Evolutionary conservation across 2,888 invertebrate genomes (phyloP).

Genomic region (Cerastis leucographa): DNA sequence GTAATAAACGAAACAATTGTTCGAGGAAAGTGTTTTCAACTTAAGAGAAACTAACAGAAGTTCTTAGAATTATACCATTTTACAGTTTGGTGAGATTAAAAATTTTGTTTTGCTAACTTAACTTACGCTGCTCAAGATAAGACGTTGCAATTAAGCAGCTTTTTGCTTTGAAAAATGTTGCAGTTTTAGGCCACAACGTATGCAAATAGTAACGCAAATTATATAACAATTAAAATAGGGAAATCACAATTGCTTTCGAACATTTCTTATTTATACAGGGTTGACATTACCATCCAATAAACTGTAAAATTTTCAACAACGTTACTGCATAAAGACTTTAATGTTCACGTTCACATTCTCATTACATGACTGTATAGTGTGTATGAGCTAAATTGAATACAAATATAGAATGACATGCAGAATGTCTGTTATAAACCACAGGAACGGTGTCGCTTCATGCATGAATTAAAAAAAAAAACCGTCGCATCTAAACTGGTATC

Average conservation of each 20-base stretch:
- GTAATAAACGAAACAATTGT: neutral
- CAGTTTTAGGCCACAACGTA: neutral
- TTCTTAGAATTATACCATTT: neutral
- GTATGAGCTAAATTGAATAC: neutral
- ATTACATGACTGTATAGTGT: neutral
- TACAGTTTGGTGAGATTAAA: neutral
- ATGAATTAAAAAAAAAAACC: constrained; percentile 23
- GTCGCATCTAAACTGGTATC: constrained; percentile 21
- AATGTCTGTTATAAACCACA: neutral
- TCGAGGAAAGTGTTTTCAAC: neutral
- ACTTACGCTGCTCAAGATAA: neutral
- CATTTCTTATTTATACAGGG: neutral
- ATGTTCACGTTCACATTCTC: too few relatives aligned
- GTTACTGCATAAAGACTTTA: too few relatives aligned
- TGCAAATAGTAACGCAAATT: neutral
- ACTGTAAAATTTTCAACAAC: neutral
- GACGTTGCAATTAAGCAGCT: neutral
- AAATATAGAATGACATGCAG: neutral
- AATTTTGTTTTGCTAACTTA: neutral
- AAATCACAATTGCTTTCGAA: neutral
- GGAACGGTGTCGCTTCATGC: constrained; percentile 8
- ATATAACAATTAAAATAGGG: too few relatives aligned
- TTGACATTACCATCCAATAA: too few relatives aligned
- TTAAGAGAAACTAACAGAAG: neutral
- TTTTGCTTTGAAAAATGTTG: neutral